phyloP scores from a whole-genome alignment of 92 coral and sea anemone species.

The Siderastrea siderea region DNA sequence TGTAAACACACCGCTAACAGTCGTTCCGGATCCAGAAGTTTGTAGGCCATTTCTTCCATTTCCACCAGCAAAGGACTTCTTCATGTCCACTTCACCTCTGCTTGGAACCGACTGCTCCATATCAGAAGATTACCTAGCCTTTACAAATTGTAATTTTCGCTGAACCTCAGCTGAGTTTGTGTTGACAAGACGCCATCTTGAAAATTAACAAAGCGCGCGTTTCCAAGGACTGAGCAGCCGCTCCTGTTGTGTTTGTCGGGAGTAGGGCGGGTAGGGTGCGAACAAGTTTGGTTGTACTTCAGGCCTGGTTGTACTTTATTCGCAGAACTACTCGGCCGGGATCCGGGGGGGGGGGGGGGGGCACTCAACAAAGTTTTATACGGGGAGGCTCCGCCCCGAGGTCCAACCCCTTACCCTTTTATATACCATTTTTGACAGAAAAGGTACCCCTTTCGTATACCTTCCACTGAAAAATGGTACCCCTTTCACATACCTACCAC shows the following conservation, averaged over 20 bases:
- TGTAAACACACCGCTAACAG: neutral
- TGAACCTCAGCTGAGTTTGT: constrained; percentile 17
- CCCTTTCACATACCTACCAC: no score
- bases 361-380: no score
- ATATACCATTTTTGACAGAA: no score
- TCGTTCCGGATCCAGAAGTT: constrained; percentile 23
- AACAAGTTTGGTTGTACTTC: no score
- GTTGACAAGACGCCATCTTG: constrained; percentile 94
- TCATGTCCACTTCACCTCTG: constrained; percentile 14
- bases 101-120: constrained; percentile 43
- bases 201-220: constrained; percentile 64
- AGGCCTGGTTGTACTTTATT: no score
- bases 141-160: neutral
- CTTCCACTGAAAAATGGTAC: no score
- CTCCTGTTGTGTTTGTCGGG: neutral
- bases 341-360: no score
- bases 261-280: no score
- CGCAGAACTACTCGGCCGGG: no score
- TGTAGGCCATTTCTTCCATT: constrained; percentile 5
- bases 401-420: no score
- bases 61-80: constrained; percentile 34
- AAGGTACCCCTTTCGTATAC: no score
- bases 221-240: constrained; percentile 75
- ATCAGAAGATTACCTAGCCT: neutral
- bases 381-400: no score